Conservation (phyloP, 2,888 invertebrate genomes). For the Eurois occulta region DNA sequence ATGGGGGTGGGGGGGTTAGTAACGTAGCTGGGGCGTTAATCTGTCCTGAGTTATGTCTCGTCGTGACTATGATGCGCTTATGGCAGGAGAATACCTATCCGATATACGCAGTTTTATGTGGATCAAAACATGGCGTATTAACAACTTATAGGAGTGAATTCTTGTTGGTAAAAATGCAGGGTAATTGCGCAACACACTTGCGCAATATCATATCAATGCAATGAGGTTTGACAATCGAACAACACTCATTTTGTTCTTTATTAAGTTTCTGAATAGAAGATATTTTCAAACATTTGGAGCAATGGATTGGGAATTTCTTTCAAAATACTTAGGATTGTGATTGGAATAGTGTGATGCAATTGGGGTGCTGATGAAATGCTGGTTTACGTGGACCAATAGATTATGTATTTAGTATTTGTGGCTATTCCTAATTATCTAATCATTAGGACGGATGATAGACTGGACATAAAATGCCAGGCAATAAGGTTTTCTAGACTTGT, state of each 20-base stretch:
- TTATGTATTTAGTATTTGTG: not conserved
- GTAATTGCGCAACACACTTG: not conserved
- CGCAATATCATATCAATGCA: too few species aligned
- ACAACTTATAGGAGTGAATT: not conserved
- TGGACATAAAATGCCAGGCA: not conserved
- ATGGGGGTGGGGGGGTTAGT: constrained; percentile 12
- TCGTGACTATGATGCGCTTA: constrained; percentile 13
- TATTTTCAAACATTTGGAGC: not conserved
- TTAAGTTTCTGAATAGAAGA: not conserved
- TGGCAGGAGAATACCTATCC: not conserved
- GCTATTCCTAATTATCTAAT: not conserved
- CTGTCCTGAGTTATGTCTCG: constrained; percentile 32
- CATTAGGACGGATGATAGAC: too few species aligned
- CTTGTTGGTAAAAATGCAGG: not conserved
- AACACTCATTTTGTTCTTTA: not conserved
- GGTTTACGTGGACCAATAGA: not conserved
- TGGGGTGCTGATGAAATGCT: not conserved
- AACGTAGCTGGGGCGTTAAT: constrained; percentile 43
- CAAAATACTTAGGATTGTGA: not conserved
- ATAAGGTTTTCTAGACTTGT: not conserved
- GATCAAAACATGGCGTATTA: not conserved
- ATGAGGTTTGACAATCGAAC: not conserved
- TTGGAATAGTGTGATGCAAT: not conserved
- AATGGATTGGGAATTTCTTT: not conserved
- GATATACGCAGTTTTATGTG: not conserved